phyloP scores from a whole-genome alignment of 2,797 vertebrate species.

The Phalloptychus januarius region DNA sequence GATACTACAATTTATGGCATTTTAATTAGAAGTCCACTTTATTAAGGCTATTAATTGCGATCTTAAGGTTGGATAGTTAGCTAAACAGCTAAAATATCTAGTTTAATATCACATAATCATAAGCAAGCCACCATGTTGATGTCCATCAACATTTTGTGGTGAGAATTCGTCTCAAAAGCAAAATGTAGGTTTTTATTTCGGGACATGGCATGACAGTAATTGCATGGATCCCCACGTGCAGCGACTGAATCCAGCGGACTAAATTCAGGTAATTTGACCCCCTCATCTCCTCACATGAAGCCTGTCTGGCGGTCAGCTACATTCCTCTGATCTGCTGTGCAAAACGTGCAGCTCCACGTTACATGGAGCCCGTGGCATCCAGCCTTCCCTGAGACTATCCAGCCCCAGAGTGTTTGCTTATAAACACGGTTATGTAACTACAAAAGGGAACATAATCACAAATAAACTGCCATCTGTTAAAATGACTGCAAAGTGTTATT shows the following conservation, averaged over 20 bases:
- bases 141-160: background rate
- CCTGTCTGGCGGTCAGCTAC: background rate
- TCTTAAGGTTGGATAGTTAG: background rate
- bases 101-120: background rate
- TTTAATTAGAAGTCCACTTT: background rate
- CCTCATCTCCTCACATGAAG: background rate
- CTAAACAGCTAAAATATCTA: background rate
- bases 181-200: background rate
- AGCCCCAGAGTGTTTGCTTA: background rate
- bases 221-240: background rate
- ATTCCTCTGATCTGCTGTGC: background rate
- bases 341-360: conserved; percentile 3
- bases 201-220: background rate
- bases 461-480: background rate
- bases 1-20: background rate
- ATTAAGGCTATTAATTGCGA: background rate
- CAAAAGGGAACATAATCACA: background rate
- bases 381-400: background rate
- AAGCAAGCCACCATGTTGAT: background rate
- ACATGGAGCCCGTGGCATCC: background rate
- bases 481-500: conserved; percentile 11
- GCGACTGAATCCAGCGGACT: background rate
- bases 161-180: background rate
- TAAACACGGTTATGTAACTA: conserved; percentile 16
- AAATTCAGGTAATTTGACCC: too few relatives aligned